These are phyloP conservation scores for Stegodyphus dumicola DNA, from an alignment of 1,140 invertebrate genomes.

Conservation along the genomic window DNA sequence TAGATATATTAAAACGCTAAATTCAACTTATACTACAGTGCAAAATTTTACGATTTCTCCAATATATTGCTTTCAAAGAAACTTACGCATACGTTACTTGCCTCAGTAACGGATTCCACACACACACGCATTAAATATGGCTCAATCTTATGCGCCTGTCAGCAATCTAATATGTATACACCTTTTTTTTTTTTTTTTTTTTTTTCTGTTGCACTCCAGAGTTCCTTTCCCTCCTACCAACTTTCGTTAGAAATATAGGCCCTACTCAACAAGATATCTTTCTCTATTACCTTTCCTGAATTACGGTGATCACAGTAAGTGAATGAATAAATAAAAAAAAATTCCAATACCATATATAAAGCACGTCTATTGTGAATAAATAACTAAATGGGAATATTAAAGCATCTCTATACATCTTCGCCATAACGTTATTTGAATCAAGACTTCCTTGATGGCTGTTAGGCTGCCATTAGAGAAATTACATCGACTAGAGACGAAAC, in stretches of 20 bases:
- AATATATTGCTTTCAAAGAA: no score
- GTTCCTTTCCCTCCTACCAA: neutral
- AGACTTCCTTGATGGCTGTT: slow-evolving; percentile 45
- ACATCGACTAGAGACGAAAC: slow-evolving; percentile 41
- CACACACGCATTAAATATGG: no score
- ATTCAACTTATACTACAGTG: no score
- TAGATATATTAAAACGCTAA: no score
- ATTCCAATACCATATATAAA: slow-evolving; percentile 23
- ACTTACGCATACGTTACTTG: no score
- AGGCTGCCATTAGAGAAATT: slow-evolving; percentile 56
- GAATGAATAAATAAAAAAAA: slow-evolving; percentile 53
- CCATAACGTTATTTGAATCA: slow-evolving; percentile 36
- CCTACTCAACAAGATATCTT: neutral
- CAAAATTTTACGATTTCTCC: no score
- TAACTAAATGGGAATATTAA: slow-evolving; percentile 56
- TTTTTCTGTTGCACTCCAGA: no score
- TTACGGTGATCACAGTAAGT: slow-evolving; percentile 27
- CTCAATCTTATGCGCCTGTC: no score
- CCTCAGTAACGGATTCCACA: no score
- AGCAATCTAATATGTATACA: no score
- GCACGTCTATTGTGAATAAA: slow-evolving; percentile 56
- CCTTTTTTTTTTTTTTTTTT: no score
- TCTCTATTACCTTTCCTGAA: neutral
- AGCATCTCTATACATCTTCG: slow-evolving; percentile 18
- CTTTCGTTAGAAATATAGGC: no score